phyloP scores from a whole-genome alignment of 2,888 invertebrate genomes.

The Standfussiana lucernea region DNA sequence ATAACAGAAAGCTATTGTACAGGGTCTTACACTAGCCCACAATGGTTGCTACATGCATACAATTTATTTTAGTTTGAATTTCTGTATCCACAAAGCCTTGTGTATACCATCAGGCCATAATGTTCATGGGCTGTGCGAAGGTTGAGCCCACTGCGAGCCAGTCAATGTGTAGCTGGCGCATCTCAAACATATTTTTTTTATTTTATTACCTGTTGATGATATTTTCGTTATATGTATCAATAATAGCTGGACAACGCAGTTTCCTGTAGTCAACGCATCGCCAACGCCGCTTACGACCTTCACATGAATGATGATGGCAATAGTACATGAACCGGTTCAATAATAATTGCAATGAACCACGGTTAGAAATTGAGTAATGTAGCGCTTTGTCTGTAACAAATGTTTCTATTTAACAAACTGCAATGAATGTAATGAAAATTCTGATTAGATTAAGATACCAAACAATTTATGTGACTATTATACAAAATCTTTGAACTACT shows the following conservation, averaged over 20 bases:
- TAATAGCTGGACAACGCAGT: slow-evolving; percentile 75
- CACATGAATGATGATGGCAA: slow-evolving; percentile 75
- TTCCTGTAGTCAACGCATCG: slow-evolving; percentile 82
- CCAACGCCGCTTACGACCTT: slow-evolving; percentile 78
- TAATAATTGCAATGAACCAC: slow-evolving; percentile 80
- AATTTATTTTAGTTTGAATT: neutral
- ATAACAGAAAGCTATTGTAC: neutral
- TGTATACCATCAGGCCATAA: neutral
- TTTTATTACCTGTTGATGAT: slow-evolving; percentile 75
- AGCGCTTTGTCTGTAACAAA: slow-evolving; percentile 68
- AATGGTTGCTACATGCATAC: too few relatives aligned
- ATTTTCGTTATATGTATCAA: slow-evolving; percentile 76
- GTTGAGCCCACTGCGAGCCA: neutral
- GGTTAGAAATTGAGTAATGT: slow-evolving; percentile 78
- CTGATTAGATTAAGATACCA: neutral
- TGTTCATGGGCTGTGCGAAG: neutral
- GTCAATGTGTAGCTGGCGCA: neutral
- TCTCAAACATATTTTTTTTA: neutral
- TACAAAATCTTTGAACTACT: neutral
- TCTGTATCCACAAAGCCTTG: neutral
- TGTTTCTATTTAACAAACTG: neutral
- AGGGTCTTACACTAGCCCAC: neutral
- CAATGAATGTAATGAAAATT: neutral
- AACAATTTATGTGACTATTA: neutral
- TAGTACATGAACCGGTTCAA: slow-evolving; percentile 80